Conservation (phyloP, 2,113 vertebrate species). For the Solea solea region DNA sequence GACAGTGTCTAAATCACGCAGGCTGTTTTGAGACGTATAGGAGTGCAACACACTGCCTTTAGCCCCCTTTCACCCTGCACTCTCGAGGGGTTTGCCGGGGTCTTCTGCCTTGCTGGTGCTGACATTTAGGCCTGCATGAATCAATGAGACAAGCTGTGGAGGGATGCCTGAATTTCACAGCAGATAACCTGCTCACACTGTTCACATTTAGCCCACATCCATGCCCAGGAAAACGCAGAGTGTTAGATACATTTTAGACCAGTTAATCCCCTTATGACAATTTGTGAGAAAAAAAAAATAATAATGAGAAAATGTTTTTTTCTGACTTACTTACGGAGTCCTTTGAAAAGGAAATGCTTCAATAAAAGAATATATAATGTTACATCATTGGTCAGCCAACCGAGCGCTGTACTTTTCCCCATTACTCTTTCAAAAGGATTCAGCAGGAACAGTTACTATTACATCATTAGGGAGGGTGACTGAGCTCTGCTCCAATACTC, state of each 20-base stretch:
- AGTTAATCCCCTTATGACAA: background rate
- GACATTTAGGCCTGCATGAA: constrained; percentile 81
- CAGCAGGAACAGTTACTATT: too few relatives aligned
- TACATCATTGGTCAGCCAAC: too few relatives aligned
- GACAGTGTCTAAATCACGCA: constrained; percentile 21
- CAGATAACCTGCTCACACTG: constrained; percentile 9
- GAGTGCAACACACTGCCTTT: constrained; percentile 49
- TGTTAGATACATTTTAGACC: constrained; percentile 24
- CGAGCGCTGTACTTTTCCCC: too few relatives aligned
- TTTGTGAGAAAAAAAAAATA: background rate
- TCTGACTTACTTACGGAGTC: background rate
- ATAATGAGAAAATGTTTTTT: too few relatives aligned
- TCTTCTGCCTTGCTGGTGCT: constrained; percentile 71
- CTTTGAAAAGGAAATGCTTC: background rate
- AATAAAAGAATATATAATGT: too few relatives aligned
- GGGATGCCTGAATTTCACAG: constrained; percentile 61
- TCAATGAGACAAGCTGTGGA: constrained; percentile 74
- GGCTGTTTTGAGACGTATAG: constrained; percentile 57
- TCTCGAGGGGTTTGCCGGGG: constrained; percentile 55
- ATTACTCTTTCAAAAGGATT: too few relatives aligned
- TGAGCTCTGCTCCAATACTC: too few relatives aligned
- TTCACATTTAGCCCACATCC: constrained; percentile 52
- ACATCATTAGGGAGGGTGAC: too few relatives aligned
- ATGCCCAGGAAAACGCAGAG: constrained; percentile 21
- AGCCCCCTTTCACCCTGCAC: constrained; percentile 49